Conservation (phyloP, 2,888 invertebrate genomes). For the Glaucopsyche alexis region DNA sequence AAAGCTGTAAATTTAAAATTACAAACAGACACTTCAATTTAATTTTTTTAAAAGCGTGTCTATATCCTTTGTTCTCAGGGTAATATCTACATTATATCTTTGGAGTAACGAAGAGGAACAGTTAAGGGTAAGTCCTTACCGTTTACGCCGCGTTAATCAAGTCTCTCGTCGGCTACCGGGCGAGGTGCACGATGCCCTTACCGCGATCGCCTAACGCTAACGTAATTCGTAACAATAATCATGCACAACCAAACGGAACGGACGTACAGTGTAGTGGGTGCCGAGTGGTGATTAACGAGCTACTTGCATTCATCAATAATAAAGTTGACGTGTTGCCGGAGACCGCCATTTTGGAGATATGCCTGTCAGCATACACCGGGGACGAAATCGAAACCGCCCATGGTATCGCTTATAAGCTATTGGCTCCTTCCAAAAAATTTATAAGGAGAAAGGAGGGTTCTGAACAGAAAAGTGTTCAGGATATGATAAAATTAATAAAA, state of each 20-base stretch:
- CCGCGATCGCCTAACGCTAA: neutral
- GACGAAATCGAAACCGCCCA: slow-evolving; percentile 5
- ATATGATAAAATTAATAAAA: slow-evolving; percentile 7
- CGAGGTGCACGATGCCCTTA: slow-evolving; percentile 11
- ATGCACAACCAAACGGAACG: neutral
- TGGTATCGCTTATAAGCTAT: neutral
- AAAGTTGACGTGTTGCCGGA: neutral
- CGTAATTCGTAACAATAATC: neutral
- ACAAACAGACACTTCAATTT: too few species aligned
- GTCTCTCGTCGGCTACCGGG: neutral
- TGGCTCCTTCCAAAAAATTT: neutral
- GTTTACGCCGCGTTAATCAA: slow-evolving; percentile 15
- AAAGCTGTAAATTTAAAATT: too few species aligned
- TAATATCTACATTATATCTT: neutral
- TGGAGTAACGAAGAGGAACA: neutral
- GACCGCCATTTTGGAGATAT: neutral
- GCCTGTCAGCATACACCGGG: neutral
- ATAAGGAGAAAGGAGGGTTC: slow-evolving; percentile 3
- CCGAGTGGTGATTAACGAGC: neutral
- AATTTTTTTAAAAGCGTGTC: too few species aligned
- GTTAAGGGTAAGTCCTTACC: neutral
- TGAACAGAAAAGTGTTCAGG: slow-evolving; percentile 14
- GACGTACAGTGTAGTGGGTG: neutral
- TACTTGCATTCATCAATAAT: slow-evolving; percentile 6
- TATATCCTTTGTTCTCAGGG: neutral